Evolutionary conservation across 1,140 invertebrate genomes (phyloP).

Genomic region (Pseudachorutes palmiensis): DNA sequence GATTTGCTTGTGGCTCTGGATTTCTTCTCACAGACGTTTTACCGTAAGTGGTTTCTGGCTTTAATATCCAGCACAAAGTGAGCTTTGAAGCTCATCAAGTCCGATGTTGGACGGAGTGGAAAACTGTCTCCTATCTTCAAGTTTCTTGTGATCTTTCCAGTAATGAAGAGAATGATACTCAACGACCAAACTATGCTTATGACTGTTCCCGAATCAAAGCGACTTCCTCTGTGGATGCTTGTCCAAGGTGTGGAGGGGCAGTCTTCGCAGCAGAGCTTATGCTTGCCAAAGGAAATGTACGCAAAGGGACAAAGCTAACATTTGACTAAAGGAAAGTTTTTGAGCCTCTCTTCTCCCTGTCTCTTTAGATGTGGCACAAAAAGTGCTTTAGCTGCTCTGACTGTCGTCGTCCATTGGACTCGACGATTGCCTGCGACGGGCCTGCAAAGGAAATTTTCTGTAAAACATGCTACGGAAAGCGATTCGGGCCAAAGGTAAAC

Average conservation of each 20-base stretch:
- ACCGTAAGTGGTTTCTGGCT: conserved; percentile 53
- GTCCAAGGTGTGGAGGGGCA: conserved; percentile 81
- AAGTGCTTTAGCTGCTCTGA: conserved; percentile 85
- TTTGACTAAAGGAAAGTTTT: too few species aligned
- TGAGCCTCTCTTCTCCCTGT: too few species aligned
- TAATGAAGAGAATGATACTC: conserved; percentile 59
- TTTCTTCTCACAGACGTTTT: conserved; percentile 82
- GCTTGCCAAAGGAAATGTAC: conserved; percentile 76
- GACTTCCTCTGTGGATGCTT: conserved; percentile 65
- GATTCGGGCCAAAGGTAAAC: conserved; percentile 67
- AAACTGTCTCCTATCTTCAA: too few species aligned
- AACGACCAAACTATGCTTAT: conserved; percentile 60
- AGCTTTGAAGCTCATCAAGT: neutral
- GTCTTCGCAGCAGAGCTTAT: conserved; percentile 92
- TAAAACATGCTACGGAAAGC: conserved; percentile 76
- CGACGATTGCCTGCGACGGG: conserved; percentile 77
- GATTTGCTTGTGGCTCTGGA: conserved; percentile 88
- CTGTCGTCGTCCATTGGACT: conserved; percentile 90
- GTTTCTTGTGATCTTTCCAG: conserved; percentile 43
- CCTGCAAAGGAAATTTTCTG: conserved; percentile 83
- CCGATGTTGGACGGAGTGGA: neutral
- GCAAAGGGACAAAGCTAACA: conserved; percentile 41
- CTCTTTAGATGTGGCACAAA: conserved; percentile 92
- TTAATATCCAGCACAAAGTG: neutral
- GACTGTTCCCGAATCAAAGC: conserved; percentile 82